Conservation (phyloP, 1,140 invertebrate species). For the Eueides isabella region DNA sequence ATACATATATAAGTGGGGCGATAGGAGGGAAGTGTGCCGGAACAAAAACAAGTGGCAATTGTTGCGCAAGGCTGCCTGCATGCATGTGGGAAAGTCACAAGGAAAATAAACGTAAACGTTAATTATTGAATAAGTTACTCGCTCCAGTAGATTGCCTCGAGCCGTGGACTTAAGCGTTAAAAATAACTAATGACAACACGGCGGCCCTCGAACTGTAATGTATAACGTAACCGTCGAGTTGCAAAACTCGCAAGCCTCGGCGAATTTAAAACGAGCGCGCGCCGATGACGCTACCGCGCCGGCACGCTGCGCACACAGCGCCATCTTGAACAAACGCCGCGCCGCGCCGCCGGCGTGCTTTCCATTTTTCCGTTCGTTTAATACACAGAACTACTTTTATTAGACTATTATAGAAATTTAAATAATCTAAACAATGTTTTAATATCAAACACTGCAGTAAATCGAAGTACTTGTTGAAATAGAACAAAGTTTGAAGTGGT, state of each 20-base stretch:
- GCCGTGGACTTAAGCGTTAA: slow-evolving; percentile 61
- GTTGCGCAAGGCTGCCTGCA: slow-evolving; percentile 68
- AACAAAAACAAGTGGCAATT: slow-evolving; percentile 71
- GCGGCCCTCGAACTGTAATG: slow-evolving; percentile 68
- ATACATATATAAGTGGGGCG: slow-evolving; percentile 45
- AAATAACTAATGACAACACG: slow-evolving; percentile 80
- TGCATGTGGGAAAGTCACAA: slow-evolving; percentile 77
- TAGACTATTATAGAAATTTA: background rate
- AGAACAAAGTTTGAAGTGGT: slow-evolving; percentile 11
- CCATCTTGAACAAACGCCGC: slow-evolving; percentile 69
- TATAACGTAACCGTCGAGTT: slow-evolving; percentile 66
- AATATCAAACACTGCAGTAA: background rate
- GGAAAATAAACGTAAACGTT: slow-evolving; percentile 63
- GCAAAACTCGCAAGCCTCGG: slow-evolving; percentile 67
- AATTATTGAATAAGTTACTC: slow-evolving; percentile 61
- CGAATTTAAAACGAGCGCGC: slow-evolving; percentile 77
- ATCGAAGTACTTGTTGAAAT: background rate
- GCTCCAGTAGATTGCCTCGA: slow-evolving; percentile 55
- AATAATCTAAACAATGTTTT: background rate
- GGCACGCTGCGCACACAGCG: slow-evolving; percentile 76
- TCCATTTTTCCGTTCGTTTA: slow-evolving; percentile 58
- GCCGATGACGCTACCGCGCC: slow-evolving; percentile 72
- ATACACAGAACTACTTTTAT: slow-evolving; percentile 38
- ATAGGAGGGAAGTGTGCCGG: slow-evolving; percentile 68
- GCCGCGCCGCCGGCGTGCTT: slow-evolving; percentile 69